Evolutionary conservation across 2,113 vertebrate species (phyloP).

Genomic region (Neofelis nebulosa): DNA sequence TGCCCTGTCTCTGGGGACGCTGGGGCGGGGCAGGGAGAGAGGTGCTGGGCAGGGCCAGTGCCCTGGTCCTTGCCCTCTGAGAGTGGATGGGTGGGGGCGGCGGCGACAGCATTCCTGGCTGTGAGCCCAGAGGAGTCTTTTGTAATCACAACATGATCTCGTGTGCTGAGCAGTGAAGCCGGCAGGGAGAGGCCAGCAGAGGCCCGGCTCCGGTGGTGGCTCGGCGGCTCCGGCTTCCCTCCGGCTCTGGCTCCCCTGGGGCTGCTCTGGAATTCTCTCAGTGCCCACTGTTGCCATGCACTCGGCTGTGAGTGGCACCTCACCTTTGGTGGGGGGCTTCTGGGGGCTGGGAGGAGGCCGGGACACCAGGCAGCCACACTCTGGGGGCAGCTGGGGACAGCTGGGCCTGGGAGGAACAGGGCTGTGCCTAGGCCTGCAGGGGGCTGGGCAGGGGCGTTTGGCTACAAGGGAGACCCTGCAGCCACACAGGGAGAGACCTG

Average conservation of each 20-base stretch:
- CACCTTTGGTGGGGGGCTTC: constrained; percentile 71
- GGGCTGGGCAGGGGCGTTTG: background rate
- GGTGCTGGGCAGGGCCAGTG: constrained; percentile 57
- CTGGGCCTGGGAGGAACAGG: constrained; percentile 48
- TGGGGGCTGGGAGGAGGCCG: constrained; percentile 35
- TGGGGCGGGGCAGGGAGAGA: constrained; percentile 37
- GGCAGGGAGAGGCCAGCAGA: constrained; percentile 84
- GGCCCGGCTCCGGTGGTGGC: constrained; percentile 84
- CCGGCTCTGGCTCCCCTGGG: constrained; percentile 87
- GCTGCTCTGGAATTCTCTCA: constrained; percentile 89
- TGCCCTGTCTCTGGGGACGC: background rate
- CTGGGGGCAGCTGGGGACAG: constrained; percentile 3
- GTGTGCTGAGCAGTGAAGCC: constrained; percentile 90
- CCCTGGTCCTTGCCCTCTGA: constrained; percentile 72
- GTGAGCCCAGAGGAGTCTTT: constrained; percentile 89
- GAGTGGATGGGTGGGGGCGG: constrained; percentile 89
- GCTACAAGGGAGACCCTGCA: background rate
- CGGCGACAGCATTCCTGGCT: constrained; percentile 89
- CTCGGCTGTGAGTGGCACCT: constrained; percentile 92
- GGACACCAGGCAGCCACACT: background rate
- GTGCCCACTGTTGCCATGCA: constrained; percentile 89
- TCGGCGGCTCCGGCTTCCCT: constrained; percentile 76
- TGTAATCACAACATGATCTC: constrained; percentile 98
- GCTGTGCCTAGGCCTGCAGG: background rate
- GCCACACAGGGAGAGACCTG: background rate